Conservation (phyloP, 1,140 invertebrate genomes). For the Drosophila tsacasi region DNA sequence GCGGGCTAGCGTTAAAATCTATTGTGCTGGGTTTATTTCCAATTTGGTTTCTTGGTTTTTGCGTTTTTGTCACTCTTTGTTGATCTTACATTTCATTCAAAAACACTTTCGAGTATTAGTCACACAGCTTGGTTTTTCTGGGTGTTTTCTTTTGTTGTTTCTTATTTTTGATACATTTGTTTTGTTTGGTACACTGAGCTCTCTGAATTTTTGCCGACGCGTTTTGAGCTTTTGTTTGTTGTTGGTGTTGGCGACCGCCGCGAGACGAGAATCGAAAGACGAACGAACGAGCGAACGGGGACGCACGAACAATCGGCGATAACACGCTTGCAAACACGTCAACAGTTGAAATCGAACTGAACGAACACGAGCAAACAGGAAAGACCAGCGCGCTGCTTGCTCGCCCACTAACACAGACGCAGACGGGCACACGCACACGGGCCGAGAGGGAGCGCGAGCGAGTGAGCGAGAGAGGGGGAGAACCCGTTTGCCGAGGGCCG, state of each 20-base stretch:
- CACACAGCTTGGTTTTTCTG: constrained; percentile 36
- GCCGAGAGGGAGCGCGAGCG: neutral
- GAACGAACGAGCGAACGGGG: constrained; percentile 39
- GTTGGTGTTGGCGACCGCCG: constrained; percentile 44
- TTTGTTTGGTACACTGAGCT: constrained; percentile 28
- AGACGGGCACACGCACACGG: constrained; percentile 16
- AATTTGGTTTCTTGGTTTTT: constrained; percentile 22
- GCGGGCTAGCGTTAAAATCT: constrained; percentile 28
- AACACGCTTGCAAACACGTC: constrained; percentile 80
- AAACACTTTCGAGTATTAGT: constrained; percentile 19
- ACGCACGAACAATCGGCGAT: constrained; percentile 54
- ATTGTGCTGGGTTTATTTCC: neutral
- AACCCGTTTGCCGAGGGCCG: constrained; percentile 73
- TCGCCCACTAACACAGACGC: constrained; percentile 27
- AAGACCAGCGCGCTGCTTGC: constrained; percentile 62
- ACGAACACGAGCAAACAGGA: constrained; percentile 76
- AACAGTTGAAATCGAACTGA: constrained; percentile 84
- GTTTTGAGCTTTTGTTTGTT: constrained; percentile 62
- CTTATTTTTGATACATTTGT: constrained; percentile 2
- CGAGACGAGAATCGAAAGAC: constrained; percentile 54
- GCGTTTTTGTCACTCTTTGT: constrained; percentile 21
- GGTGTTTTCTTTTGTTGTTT: constrained; percentile 14
- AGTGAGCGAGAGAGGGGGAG: constrained; percentile 16
- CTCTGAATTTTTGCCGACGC: constrained; percentile 64
- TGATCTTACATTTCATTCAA: constrained; percentile 44